Conservation (phyloP, 2,797 vertebrate species). For the Eidolon dupreanum region DNA sequence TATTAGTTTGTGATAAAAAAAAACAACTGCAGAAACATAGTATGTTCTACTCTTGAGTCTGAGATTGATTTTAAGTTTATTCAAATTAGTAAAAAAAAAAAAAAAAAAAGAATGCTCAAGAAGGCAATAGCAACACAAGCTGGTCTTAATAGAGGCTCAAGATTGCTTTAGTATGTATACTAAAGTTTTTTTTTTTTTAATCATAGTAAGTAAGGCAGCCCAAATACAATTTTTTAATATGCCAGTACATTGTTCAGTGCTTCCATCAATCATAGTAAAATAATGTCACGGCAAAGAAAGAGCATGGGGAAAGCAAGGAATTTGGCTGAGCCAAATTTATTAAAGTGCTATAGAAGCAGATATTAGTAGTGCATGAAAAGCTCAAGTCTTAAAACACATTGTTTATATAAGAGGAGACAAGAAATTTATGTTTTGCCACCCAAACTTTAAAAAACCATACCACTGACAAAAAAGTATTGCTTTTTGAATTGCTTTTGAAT, state of each 20-base stretch:
- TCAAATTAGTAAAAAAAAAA: conserved; percentile 52
- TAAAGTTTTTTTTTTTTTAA: not conserved
- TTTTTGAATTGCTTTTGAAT: conserved; percentile 22
- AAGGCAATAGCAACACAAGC: conserved; percentile 41
- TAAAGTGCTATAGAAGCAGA: not conserved
- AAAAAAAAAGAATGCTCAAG: conserved; percentile 9
- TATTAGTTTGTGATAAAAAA: conserved; percentile 79
- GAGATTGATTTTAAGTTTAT: conserved; percentile 55
- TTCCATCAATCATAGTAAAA: conserved; percentile 50
- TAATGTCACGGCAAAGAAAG: conserved; percentile 64
- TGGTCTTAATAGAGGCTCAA: conserved; percentile 46
- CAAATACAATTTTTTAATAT: conserved; percentile 66
- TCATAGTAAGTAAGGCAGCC: conserved; percentile 60
- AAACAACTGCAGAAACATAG: conserved; percentile 69
- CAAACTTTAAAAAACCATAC: not conserved
- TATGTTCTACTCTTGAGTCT: conserved; percentile 51
- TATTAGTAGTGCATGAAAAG: not conserved
- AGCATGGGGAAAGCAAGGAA: not conserved
- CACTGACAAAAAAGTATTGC: not conserved
- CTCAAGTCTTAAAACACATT: not conserved
- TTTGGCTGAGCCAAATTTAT: conserved; percentile 51
- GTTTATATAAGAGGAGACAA: not conserved
- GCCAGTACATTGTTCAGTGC: not conserved
- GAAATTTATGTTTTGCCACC: not conserved
- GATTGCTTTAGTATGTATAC: conserved; percentile 57